These are phyloP conservation scores for Pollachius pollachius DNA, from an alignment of 2,113 vertebrate genomes.

Conservation along the genomic window DNA sequence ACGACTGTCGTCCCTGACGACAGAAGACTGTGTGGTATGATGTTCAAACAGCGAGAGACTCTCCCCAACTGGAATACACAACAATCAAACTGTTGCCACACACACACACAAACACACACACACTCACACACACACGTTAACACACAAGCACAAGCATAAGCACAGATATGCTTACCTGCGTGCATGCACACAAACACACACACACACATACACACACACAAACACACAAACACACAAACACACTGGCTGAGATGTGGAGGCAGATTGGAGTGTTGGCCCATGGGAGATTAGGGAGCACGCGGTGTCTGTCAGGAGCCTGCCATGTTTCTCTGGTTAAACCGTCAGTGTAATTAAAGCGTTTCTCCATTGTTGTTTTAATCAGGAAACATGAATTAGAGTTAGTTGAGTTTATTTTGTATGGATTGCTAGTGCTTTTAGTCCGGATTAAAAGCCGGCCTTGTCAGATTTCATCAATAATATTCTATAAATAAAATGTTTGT, in stretches of 20 bases:
- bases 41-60: background rate
- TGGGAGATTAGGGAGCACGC: too few relatives aligned
- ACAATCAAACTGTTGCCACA: conserved; percentile 8
- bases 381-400: too few relatives aligned
- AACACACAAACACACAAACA: background rate
- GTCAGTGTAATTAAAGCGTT: too few relatives aligned
- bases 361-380: too few relatives aligned
- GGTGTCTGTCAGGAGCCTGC: too few relatives aligned
- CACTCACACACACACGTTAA: background rate
- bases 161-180: background rate
- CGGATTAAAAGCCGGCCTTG: too few relatives aligned
- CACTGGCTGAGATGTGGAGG: background rate
- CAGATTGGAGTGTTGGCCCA: too few relatives aligned
- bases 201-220: background rate
- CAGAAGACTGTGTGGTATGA: background rate
- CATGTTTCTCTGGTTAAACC: too few relatives aligned
- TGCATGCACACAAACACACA: background rate
- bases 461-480: too few relatives aligned
- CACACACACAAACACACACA: conserved; percentile 20
- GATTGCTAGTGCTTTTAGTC: too few relatives aligned
- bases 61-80: background rate
- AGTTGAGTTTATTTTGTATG: too few relatives aligned
- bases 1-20: background rate
- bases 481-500: background rate
- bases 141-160: background rate